phyloP scores from a whole-genome alignment of 2,113 vertebrate species.

The Menidia beryllina region DNA sequence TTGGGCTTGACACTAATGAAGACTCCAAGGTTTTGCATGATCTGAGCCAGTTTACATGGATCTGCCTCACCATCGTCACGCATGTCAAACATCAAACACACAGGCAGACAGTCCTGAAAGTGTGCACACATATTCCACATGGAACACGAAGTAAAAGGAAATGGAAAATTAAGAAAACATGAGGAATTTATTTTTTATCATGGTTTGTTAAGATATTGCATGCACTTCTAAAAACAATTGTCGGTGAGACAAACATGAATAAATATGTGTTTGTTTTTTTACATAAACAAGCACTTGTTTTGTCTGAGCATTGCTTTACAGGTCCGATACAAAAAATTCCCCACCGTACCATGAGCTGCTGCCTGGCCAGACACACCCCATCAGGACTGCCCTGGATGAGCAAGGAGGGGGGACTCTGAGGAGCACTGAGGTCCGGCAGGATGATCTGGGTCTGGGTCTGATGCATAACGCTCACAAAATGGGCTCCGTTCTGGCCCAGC shows the following conservation, averaged over 20 bases:
- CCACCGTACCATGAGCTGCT: conserved; percentile 81
- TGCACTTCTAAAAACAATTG: neutral
- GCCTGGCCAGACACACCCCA: conserved; percentile 82
- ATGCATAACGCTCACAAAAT: conserved; percentile 84
- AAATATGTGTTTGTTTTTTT: neutral
- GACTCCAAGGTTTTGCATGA: conserved; percentile 84
- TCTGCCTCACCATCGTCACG: conserved; percentile 81
- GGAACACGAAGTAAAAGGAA: conserved; percentile 1
- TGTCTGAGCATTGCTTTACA: neutral
- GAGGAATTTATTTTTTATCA: too few species aligned
- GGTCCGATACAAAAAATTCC: neutral
- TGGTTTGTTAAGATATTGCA: neutral
- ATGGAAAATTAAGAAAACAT: neutral
- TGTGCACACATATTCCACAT: conserved; percentile 24
- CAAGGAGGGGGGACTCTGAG: conserved; percentile 78
- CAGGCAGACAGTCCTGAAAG: conserved; percentile 82
- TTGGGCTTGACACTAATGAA: conserved; percentile 86
- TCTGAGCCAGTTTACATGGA: conserved; percentile 76
- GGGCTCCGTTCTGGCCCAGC: conserved; percentile 82
- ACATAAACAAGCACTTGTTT: neutral
- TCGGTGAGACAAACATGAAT: neutral
- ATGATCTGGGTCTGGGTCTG: conserved; percentile 86
- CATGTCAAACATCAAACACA: conserved; percentile 87
- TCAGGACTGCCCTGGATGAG: conserved; percentile 84
- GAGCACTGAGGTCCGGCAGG: conserved; percentile 81